These are phyloP conservation scores for Tenthredo mesomela DNA, from an alignment of 2,888 invertebrate species.

Conservation along the genomic window DNA sequence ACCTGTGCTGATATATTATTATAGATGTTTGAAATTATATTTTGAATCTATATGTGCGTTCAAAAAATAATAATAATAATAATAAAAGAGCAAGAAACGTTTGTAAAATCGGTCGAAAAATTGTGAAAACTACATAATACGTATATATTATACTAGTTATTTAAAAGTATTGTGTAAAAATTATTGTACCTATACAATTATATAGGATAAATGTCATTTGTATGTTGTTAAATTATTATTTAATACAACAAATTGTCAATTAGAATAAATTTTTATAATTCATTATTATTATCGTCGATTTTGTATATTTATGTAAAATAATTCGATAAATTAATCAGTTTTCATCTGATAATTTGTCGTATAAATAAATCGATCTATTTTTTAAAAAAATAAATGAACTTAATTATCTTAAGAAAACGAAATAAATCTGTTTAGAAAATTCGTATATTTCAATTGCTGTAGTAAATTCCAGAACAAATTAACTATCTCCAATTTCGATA, in stretches of 20 bases:
- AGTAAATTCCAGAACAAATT: background rate
- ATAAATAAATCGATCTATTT: constrained; percentile 2
- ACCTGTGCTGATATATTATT: background rate
- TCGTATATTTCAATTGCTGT: background rate
- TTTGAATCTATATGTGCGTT: background rate
- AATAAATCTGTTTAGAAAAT: background rate
- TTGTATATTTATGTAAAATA: background rate
- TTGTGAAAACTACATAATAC: background rate
- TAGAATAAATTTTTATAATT: constrained; percentile 1
- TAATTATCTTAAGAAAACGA: background rate
- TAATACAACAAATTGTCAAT: background rate
- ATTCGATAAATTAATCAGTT: background rate
- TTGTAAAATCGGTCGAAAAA: background rate
- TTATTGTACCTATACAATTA: too few relatives aligned
- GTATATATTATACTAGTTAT: constrained; percentile 13
- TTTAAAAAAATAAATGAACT: background rate
- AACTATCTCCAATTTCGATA: background rate
- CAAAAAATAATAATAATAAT: background rate
- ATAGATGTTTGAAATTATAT: background rate
- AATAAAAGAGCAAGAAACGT: background rate
- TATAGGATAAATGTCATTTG: background rate
- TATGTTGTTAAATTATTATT: background rate
- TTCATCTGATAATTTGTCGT: background rate
- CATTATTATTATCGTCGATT: background rate
- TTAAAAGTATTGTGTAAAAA: background rate